A percentile compares a stretch with the other conserved stretches of the same genome.
Evolutionary conservation across 2,888 invertebrate species (phyloP).

Genomic region (Andrena marginata): DNA sequence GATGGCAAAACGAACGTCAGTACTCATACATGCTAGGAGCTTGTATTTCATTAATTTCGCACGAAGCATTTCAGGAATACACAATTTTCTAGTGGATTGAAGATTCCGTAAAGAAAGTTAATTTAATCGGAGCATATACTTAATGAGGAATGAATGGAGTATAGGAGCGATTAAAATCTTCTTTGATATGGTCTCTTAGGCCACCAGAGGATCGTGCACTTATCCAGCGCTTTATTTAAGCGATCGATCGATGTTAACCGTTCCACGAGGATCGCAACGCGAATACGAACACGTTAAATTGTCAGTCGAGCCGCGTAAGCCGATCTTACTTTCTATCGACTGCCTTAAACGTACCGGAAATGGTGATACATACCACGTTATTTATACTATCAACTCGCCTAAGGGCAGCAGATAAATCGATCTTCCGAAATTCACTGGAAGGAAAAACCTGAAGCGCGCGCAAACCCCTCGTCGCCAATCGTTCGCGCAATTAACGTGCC

Average conservation of each 20-base stretch:
- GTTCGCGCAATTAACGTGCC: neutral
- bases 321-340: conserved; percentile 77
- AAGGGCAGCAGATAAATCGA: conserved; percentile 17
- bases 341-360: conserved; percentile 74
- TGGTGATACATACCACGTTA: conserved; percentile 22
- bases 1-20: too few species aligned
- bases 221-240: neutral
- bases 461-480: neutral
- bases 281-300: conserved; percentile 30
- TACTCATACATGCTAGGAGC: neutral
- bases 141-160: too few species aligned
- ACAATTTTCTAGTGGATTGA: neutral
- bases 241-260: conserved; percentile 45
- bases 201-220: neutral
- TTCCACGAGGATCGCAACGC: conserved; percentile 42
- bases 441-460: neutral
- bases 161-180: too few species aligned
- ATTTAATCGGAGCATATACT: too few species aligned
- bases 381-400: conserved; percentile 22
- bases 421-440: conserved; percentile 36
- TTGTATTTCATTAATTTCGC: neutral
- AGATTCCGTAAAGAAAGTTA: neutral
- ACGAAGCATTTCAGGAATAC: neutral
- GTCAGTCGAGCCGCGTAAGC: conserved; percentile 62
- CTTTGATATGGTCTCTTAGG: neutral